Evolutionary conservation across 2,888 invertebrate genomes (phyloP).

Genomic region (Notodonta ziczac): DNA sequence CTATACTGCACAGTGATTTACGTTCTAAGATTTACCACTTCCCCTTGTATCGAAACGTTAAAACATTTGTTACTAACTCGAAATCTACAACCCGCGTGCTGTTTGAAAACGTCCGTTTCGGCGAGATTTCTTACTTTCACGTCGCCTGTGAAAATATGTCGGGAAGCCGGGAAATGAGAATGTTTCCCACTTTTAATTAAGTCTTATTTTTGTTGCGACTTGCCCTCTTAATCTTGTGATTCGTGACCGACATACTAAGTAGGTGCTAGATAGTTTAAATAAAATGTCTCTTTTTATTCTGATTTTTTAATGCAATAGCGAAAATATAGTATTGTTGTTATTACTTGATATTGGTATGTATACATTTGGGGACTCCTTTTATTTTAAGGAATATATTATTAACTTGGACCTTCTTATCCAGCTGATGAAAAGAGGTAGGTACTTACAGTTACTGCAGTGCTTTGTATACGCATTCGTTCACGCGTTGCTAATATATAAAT

Average conservation of each 20-base stretch:
- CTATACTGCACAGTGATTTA: slow-evolving; percentile 63
- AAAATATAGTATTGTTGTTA: too few relatives aligned
- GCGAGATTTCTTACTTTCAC: slow-evolving; percentile 49
- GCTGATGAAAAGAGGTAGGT: too few relatives aligned
- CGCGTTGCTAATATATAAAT: too few relatives aligned
- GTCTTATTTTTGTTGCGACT: slow-evolving; percentile 59
- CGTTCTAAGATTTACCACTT: slow-evolving; percentile 69
- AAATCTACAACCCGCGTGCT: slow-evolving; percentile 48
- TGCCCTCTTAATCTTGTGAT: slow-evolving; percentile 48
- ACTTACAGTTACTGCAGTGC: too few relatives aligned
- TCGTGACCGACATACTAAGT: slow-evolving; percentile 63
- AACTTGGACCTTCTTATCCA: too few relatives aligned
- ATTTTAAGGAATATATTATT: too few relatives aligned
- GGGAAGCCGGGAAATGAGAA: slow-evolving; percentile 41
- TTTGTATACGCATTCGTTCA: too few relatives aligned
- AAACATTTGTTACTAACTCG: slow-evolving; percentile 70
- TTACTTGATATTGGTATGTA: too few relatives aligned
- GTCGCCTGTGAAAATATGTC: slow-evolving; percentile 45
- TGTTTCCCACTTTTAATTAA: slow-evolving; percentile 64
- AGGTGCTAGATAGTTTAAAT: slow-evolving; percentile 30
- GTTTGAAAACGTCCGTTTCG: slow-evolving; percentile 45
- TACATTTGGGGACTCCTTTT: too few relatives aligned
- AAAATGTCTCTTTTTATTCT: slow-evolving; percentile 24
- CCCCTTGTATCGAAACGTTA: slow-evolving; percentile 73
- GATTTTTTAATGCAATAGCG: too few relatives aligned